Evolutionary conservation across 2,113 vertebrate genomes (phyloP).

Genomic region (Zosterops lateralis): DNA sequence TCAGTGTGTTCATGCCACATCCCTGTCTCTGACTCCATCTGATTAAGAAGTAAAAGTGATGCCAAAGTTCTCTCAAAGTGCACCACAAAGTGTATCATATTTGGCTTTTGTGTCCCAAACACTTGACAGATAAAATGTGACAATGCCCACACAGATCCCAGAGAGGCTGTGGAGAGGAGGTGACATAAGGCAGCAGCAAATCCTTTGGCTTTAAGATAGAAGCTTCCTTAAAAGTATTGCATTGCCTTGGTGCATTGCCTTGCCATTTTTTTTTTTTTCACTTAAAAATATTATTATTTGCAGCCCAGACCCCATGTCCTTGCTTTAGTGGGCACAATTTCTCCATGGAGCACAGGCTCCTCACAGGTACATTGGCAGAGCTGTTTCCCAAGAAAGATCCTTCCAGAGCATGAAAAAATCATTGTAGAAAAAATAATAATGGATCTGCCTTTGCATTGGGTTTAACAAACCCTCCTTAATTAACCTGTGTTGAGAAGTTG

Average conservation of each 20-base stretch:
- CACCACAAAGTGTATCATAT: not conserved
- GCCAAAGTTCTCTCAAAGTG: not conserved
- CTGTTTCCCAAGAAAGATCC: not conserved
- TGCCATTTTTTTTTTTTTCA: not conserved
- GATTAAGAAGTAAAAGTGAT: not conserved
- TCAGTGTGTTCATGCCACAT: not conserved
- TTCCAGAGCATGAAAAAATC: not conserved
- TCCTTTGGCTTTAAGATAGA: not conserved
- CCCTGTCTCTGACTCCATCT: not conserved
- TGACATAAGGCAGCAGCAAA: not conserved
- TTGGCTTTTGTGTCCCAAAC: not conserved
- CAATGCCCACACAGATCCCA: not conserved
- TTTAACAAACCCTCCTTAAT: not conserved
- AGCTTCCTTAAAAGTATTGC: not conserved
- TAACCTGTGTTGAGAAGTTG: not conserved
- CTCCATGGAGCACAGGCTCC: not conserved
- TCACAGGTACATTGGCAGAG: not conserved
- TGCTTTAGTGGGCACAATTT: rapidly evolving
- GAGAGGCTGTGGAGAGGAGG: not conserved
- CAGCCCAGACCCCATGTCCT: not conserved
- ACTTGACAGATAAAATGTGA: rapidly evolving
- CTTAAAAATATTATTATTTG: not conserved
- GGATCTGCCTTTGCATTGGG: not conserved
- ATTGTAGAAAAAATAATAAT: not conserved
- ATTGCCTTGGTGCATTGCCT: not conserved